Percentiles rank a stretch among this genome's conserved stretches.
These are phyloP conservation scores for Trissolcus brochymenae DNA, from an alignment of 2,888 invertebrate species.

Conservation along the genomic window DNA sequence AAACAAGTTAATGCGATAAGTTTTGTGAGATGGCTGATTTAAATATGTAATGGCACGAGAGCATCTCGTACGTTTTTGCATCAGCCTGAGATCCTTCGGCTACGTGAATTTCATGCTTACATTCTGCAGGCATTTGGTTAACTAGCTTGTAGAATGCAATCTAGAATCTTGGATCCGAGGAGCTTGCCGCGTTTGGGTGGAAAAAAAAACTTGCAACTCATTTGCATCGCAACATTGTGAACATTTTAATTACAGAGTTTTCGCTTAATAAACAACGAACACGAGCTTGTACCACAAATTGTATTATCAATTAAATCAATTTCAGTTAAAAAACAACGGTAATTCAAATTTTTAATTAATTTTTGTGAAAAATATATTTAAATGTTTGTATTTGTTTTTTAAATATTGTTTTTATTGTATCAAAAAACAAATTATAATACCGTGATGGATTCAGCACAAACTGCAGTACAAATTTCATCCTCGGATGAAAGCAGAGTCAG, in stretches of 20 bases:
- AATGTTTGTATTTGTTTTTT: no score
- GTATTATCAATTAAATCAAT: no score
- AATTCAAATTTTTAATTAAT: no score
- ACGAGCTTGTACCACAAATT: no score
- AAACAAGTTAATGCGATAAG: no score
- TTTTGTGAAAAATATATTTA: no score
- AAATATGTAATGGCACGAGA: conserved; percentile 10
- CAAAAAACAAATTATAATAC: not conserved
- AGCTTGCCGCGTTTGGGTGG: conserved; percentile 11
- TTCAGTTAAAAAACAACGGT: no score
- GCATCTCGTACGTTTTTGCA: conserved; percentile 27
- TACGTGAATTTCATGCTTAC: conserved; percentile 47
- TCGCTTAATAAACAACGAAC: not conserved
- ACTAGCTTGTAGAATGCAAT: conserved; percentile 50
- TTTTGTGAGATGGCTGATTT: conserved; percentile 1
- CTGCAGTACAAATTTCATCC: no score
- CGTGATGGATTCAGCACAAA: no score
- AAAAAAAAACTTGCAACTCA: conserved; percentile 10
- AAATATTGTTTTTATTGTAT: no score
- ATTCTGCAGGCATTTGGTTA: conserved; percentile 38
- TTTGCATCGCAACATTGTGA: conserved; percentile 10
- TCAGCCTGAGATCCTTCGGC: conserved; percentile 24
- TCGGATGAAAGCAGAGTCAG: no score
- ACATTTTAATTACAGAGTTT: conserved; percentile 14
- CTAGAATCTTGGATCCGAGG: conserved; percentile 48